Conservation (phyloP, 2,888 invertebrate species). For the Melikaiella ostensackeni region DNA sequence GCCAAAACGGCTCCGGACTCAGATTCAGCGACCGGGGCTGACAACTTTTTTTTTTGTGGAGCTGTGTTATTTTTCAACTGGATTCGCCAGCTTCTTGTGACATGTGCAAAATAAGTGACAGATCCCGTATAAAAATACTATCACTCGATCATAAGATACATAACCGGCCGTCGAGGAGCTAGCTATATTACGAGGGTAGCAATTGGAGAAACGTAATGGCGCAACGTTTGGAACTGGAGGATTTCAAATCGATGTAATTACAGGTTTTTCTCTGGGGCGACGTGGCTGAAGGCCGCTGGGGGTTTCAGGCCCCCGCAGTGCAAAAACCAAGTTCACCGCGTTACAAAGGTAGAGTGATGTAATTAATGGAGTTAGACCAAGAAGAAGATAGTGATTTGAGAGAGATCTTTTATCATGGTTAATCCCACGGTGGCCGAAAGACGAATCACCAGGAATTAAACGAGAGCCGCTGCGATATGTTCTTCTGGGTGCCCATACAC, state of each 20-base stretch:
- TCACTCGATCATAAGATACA: slow-evolving; percentile 19
- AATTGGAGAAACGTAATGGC: slow-evolving; percentile 43
- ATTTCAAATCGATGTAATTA: slow-evolving; percentile 63
- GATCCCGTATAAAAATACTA: not conserved
- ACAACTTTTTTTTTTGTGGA: no score
- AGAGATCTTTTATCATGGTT: slow-evolving; percentile 55
- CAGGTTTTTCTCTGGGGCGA: slow-evolving; percentile 50
- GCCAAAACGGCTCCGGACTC: no score
- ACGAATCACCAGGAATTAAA: slow-evolving; percentile 54
- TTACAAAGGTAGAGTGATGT: slow-evolving; percentile 51
- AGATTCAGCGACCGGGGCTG: no score
- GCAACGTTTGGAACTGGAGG: slow-evolving; percentile 42
- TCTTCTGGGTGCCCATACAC: slow-evolving; percentile 39
- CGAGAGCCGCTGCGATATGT: slow-evolving; percentile 45
- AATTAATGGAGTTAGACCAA: slow-evolving; percentile 59
- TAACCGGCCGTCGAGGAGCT: not conserved
- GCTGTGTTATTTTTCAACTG: not conserved
- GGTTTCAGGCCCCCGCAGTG: slow-evolving; percentile 42
- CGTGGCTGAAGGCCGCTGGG: slow-evolving; percentile 50
- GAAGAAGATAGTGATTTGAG: slow-evolving; percentile 56
- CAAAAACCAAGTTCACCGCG: slow-evolving; percentile 52
- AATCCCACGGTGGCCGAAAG: slow-evolving; percentile 52
- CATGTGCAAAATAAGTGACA: not conserved
- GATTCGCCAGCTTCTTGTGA: slow-evolving; percentile 5
- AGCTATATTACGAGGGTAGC: slow-evolving; percentile 8